Evolutionary conservation across 2,888 invertebrate species (phyloP).

Genomic region (Troides aeacus): DNA sequence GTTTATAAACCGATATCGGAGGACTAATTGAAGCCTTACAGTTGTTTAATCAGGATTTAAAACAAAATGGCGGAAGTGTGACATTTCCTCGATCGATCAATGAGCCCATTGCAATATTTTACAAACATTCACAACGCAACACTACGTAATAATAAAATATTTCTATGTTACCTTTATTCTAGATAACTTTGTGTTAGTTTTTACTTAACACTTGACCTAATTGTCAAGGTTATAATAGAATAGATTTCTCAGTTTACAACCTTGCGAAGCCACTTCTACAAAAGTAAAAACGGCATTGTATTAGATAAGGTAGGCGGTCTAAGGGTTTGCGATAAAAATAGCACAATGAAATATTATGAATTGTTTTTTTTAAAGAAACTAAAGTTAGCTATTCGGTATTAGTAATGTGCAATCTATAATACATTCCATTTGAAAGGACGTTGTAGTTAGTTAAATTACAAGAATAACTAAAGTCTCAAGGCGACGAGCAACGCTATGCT

Average conservation of each 20-base stretch:
- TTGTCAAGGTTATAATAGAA: conserved; percentile 28
- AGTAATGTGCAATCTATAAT: no score
- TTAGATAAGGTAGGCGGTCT: conserved; percentile 8
- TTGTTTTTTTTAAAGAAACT: neutral
- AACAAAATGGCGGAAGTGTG: conserved; percentile 1
- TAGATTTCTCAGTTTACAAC: conserved; percentile 24
- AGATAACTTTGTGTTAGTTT: conserved; percentile 15
- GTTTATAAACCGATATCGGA: neutral
- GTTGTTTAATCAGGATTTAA: neutral
- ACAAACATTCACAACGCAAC: neutral
- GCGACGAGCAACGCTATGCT: no score
- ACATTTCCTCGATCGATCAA: conserved; percentile 6
- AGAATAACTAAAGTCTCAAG: neutral
- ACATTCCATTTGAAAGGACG: no score
- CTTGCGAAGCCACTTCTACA: conserved; percentile 19
- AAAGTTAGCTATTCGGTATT: no score
- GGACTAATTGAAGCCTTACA: neutral
- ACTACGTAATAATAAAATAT: neutral
- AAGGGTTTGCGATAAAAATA: conserved; percentile 3
- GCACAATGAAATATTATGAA: neutral
- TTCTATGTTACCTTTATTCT: conserved; percentile 17
- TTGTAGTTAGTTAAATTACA: neutral
- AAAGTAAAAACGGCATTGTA: conserved; percentile 17
- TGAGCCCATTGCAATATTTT: neutral
- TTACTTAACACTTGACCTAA: conserved; percentile 26